Base-by-base conservation (phyloP, 2,113 vertebrate genomes). In the Eira barbara region DNA sequence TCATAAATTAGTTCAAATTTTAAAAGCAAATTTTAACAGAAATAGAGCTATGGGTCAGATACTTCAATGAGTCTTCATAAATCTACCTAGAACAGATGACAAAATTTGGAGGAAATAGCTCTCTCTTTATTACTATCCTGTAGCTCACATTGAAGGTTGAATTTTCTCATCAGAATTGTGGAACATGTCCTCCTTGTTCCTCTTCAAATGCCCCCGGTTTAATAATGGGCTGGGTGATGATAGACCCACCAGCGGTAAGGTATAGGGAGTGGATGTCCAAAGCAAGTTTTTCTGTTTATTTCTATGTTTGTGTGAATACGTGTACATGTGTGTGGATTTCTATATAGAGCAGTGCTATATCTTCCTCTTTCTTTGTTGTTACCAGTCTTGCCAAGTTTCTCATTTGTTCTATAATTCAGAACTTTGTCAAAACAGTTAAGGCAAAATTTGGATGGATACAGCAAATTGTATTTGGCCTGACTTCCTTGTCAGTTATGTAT, bases 351-450 rank as follows among this genome's bases (percentile, higher is more conserved):
- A 89, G 3, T 91, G 85, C 15, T 10, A 4, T 91, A 52, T 81
- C 34, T 59, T 92, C 83, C 23, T 90, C 57, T 71, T 89, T 74
- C 42, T 76, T 91, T 87, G 29, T 45, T 74, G 59, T 47, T 95
- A 21, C 9, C 63, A 52, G 87, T 82, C 47, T 94, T 57, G 79
- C 39, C 36, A 87, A 39, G 20, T 96, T 92, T 95, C 61, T 74
- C 31, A 63, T 59, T 81, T 81, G 76, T 93, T 93, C 23, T 95
- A 14, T 65, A 89, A 74, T 91, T 95, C 11, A 61, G 12, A 7
- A 71, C 49, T 94, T 94, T 89, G 29, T 55, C 84, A 96, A 90
- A 85, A 17, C 65, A 95, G 45, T 86, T 69, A 97, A 94, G 29
- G 34, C 8, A 79, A 95, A 93, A 67, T 55, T 57, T 81, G 59